Evolutionary conservation across 2,113 vertebrate genomes (phyloP), one percentile per base, ranked within the genome.

Genomic region (Martes martes): DNA sequence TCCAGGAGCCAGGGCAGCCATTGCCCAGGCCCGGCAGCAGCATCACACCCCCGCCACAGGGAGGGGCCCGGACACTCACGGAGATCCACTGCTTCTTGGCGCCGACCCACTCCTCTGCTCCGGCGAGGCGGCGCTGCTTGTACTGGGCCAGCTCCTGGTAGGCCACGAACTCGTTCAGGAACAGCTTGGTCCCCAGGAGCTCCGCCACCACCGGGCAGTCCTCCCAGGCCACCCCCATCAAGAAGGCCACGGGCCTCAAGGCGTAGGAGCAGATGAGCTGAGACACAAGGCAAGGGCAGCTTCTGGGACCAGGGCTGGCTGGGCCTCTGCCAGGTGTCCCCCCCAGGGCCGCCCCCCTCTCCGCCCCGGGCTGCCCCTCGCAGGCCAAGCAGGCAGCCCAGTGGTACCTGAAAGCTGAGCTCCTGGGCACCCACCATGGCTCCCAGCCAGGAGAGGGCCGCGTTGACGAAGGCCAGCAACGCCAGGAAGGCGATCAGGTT

Each of bases 131-230:
- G 73, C 99, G 99, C 10, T 45, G 73, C 98, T 99, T 99, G 96
- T 99, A 98, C 0, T 6, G 16, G 1, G 99, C 98, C 36, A 99
- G 98, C 78, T 98, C 98, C 98, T 99, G 74, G 79, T 99, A 99
- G 0, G 99, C 99, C 97, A 99, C 99, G 97, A 99, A 99, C 97
- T 99, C 99, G 0, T 99, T 99, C 95, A 99, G 98, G 98, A 99
- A 99, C 91, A 99, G 98, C 98, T 99, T 99, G 36, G 98, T 99
- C 14, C 99, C 99, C 87, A 99, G 98, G 61, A 99, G 98, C 94
- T 99, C 99, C 0, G 99, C 99, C 65, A 99, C 99, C 61, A 98
- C 74, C 0, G 99, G 99, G 2, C 99, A 99, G 95, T 99, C 99
- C 0, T 99, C 97, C 94, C 99, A 99, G 18, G 99, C 98, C 47